Evolutionary conservation across 2,888 invertebrate species (phyloP), one percentile per base, ranked within the genome.

Genomic region (Coelinius sp.): DNA sequence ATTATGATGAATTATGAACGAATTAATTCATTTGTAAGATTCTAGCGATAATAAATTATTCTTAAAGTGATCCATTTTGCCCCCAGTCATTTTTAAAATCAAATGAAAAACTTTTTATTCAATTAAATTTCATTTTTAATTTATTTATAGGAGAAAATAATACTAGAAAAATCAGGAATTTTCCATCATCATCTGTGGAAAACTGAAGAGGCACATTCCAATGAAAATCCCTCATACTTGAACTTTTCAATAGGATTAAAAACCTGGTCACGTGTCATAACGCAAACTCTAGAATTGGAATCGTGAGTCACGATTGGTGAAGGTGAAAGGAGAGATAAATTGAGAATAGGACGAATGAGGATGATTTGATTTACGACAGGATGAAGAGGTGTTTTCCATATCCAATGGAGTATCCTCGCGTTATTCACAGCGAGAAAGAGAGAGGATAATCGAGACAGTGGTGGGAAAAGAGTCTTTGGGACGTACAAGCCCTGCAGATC

Each of bases 331-430:
- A 41, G 64, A 41, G 65, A 69, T 56, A 56, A 71, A 68, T 71
- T 59, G 31, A 25, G 22, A 35, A 56, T 31, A 35, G 24, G 56
- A 70, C 56, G 49, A 64, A 56, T 38, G 25, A 67, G 72, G 74
- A 65, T 62, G 41, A 73, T 73, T 77, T 73, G 74, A 78, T 75
- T 73, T 73, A 76, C 69, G 73, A 76, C 63, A 24, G 73, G 71
- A 73, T 65, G 69, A 69, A 59, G 59, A 74, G 53, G 49, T 76
- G 53, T 72, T 76, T 73, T 75, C 74, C 75, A 68, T 71, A 68
- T 70, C 71, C 52, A 35, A 69, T 59, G 17, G 66, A 70, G 53
- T 68, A 52, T 38, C 44, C 52, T 41, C 10, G 22, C 22, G 41
- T 62, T 62, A 31, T 14, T 56, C 56, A 14, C 31, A 31, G 56